Conservation (phyloP, 1,140 invertebrate genomes). For the Bombus sylvicola region DNA sequence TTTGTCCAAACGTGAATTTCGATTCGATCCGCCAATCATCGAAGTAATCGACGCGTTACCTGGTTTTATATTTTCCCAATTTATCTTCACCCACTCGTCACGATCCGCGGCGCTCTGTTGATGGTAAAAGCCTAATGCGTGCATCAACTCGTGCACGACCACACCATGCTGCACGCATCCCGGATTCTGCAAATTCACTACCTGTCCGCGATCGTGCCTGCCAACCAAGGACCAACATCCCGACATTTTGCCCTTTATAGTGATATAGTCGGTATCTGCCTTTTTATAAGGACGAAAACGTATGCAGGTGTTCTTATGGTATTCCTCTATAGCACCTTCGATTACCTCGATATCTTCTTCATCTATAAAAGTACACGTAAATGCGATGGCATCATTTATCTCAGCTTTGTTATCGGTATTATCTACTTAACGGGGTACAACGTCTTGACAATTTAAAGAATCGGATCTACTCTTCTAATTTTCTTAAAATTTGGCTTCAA, state of each 20-base stretch:
- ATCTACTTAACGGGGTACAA: no score
- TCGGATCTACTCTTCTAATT: no score
- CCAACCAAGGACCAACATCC: constrained; percentile 85
- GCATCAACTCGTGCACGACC: constrained; percentile 86
- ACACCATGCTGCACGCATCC: constrained; percentile 85
- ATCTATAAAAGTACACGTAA: constrained; percentile 67
- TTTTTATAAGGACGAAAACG: constrained; percentile 84
- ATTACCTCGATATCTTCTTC: constrained; percentile 81
- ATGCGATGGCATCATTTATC: not conserved
- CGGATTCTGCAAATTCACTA: constrained; percentile 84
- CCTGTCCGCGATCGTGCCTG: constrained; percentile 84
- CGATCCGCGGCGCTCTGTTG: constrained; percentile 87
- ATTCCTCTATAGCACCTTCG: constrained; percentile 82
- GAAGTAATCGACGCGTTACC: constrained; percentile 68
- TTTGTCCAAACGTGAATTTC: not conserved
- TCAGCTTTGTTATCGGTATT: no score
- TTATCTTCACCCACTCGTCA: constrained; percentile 86
- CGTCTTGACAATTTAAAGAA: no score
- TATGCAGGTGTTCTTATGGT: constrained; percentile 85
- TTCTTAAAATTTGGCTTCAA: no score
- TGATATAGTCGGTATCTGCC: constrained; percentile 84
- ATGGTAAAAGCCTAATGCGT: constrained; percentile 87
- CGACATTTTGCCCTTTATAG: constrained; percentile 73
- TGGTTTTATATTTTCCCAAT: constrained; percentile 85
- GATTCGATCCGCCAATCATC: not conserved